These are phyloP conservation scores for Neofelis nebulosa DNA, from an alignment of 2,113 vertebrate species.

Conservation along the genomic window DNA sequence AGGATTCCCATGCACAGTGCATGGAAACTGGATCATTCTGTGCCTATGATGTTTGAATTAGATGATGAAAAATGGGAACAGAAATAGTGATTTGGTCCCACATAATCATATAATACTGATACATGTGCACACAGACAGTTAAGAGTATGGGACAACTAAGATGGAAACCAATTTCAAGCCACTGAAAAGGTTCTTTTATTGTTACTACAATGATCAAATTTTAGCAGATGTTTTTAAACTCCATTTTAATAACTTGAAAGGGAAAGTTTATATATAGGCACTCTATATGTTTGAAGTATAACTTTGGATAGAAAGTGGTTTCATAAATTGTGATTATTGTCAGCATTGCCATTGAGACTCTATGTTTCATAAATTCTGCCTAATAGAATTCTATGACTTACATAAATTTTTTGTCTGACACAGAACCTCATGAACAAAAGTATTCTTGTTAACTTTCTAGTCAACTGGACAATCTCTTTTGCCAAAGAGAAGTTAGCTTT, in stretches of 20 bases:
- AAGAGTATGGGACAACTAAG: neutral
- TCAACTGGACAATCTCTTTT: neutral
- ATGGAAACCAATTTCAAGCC: neutral
- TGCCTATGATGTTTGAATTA: neutral
- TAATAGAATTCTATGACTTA: neutral
- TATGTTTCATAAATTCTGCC: neutral
- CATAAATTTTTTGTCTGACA: neutral
- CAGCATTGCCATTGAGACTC: neutral
- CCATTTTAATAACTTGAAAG: neutral
- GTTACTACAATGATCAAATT: neutral
- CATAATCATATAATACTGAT: neutral
- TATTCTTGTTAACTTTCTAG: conserved; percentile 6
- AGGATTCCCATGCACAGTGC: neutral
- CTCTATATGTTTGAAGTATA: neutral
- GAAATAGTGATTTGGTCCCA: neutral
- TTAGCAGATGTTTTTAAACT: neutral
- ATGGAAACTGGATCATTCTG: neutral
- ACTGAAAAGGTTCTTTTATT: neutral
- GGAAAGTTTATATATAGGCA: neutral
- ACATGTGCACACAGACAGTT: neutral
- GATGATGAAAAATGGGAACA: neutral
- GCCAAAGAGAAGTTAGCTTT: neutral
- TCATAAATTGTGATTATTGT: neutral
- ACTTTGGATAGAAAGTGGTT: neutral
- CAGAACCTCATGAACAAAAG: neutral